Evolutionary conservation across 2,888 invertebrate genomes (phyloP), one percentile per base, ranked within the genome.

Genomic region (Spilosoma lubricipeda): DNA sequence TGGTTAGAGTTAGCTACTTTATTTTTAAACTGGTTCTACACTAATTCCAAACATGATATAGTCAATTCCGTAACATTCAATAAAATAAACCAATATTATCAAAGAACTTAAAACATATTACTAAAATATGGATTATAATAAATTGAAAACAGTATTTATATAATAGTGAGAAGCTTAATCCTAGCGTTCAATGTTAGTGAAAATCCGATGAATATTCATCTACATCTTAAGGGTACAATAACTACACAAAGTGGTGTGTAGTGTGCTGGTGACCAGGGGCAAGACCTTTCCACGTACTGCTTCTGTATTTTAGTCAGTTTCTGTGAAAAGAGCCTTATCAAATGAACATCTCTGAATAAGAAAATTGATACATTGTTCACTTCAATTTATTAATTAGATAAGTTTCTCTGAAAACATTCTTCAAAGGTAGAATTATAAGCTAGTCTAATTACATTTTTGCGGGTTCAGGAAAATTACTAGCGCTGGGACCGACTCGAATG

Each of bases 121-220:
- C 18, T 7, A 5, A 48, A 20, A 23, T 48, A 74, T 56, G 72
- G 78, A 71, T 81, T 75, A 76, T 69, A 78, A 79, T 68, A 77
- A 80, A 82, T 85, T 80, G 80, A 79, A 82, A 85, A 85, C 78
- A 85, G 83, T 80, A 72, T 82, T 77, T 79, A 75, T 70, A 80
- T 52, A 52, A 48, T 79, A 79, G 71, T 63, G 72, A 59, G 70
- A 59, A 64, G 67, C 45, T 70, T 74, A n/a, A 20, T 59, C 56
- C 48, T 52, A 39, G 56, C 45, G 33, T 56, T 68, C 67, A 63
- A 63, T 48, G 59, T 23, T 69, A 70, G 65, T 63, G 79, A 80
- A 81, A 74, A 73, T 78, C 72, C n/a, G 76, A 87, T 86, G 86
- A 87, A 87, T 87, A 88, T 88, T 87, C 82, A 88, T 76, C 68